These are phyloP conservation scores for Vulpes vulpes DNA, from an alignment of 2,113 vertebrate genomes.

Conservation along the genomic window DNA sequence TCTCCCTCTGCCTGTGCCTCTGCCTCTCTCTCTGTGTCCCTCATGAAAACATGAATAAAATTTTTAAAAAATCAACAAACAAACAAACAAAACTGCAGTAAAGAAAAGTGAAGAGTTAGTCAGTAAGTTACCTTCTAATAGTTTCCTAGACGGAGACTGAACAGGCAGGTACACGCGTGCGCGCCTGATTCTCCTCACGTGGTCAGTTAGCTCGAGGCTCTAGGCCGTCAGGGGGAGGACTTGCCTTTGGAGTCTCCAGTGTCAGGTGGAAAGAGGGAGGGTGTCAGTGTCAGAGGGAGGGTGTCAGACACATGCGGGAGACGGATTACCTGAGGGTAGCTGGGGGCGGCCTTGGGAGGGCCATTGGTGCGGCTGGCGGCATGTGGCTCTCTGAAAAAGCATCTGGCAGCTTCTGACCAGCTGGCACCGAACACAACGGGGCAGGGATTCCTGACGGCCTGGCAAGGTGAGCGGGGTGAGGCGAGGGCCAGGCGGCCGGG, in stretches of 20 bases:
- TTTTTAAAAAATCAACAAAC: too few relatives aligned
- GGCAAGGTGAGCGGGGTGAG: slow-evolving; percentile 16
- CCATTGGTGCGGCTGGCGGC: too few relatives aligned
- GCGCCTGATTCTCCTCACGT: slow-evolving; percentile 61
- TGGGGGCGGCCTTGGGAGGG: too few relatives aligned
- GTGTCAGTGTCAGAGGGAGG: background rate
- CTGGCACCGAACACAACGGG: background rate
- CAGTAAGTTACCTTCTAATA: slow-evolving; percentile 52
- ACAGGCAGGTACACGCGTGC: slow-evolving; percentile 62
- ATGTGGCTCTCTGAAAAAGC: slow-evolving; percentile 30
- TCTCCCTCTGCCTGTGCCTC: too few relatives aligned
- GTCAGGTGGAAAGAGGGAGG: slow-evolving; percentile 64
- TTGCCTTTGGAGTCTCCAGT: slow-evolving; percentile 48
- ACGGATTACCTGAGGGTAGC: too few relatives aligned
- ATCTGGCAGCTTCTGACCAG: slow-evolving; percentile 2
- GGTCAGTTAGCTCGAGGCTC: slow-evolving; percentile 52
- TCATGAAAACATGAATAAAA: too few relatives aligned
- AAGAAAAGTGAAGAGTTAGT: slow-evolving; percentile 38
- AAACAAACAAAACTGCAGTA: fast-evolving
- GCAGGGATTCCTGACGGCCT: slow-evolving; percentile 35
- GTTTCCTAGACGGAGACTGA: slow-evolving; percentile 42
- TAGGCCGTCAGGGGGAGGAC: slow-evolving; percentile 61
- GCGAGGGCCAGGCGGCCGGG: background rate
- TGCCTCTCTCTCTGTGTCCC: too few relatives aligned
- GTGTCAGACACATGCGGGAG: background rate